phyloP scores from a whole-genome alignment of 2,888 invertebrate species.

The Villa cingulata region DNA sequence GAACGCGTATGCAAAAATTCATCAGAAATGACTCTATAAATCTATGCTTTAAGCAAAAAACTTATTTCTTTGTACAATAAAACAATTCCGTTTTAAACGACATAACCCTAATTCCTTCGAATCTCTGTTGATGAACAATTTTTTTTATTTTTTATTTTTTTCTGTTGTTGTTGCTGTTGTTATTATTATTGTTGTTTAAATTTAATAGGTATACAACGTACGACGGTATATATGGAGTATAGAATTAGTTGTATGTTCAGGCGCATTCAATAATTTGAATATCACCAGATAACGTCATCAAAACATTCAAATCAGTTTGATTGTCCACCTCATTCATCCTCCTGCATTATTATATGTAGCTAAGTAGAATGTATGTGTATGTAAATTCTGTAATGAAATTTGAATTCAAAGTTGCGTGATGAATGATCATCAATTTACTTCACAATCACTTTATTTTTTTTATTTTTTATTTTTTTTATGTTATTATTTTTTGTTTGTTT shows the following conservation, averaged over 20 bases:
- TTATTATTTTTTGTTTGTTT: no score
- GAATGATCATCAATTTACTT: slow-evolving; percentile 12
- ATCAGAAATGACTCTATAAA: slow-evolving; percentile 12
- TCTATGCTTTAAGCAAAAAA: not conserved
- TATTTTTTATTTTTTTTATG: no score
- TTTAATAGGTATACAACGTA: no score
- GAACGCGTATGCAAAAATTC: slow-evolving; percentile 4
- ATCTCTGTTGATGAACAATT: no score
- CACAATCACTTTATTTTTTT: not conserved
- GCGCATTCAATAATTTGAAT: slow-evolving; percentile 11
- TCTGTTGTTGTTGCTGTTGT: no score
- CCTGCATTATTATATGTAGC: not conserved
- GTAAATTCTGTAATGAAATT: not conserved
- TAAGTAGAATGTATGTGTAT: no score
- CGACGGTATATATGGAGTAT: no score
- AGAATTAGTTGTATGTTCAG: not conserved
- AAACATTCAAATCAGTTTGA: slow-evolving; percentile 13
- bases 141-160: no score
- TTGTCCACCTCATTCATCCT: slow-evolving; percentile 1
- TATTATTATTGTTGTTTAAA: no score
- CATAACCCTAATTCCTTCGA: no score
- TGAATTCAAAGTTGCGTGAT: slow-evolving; percentile 10
- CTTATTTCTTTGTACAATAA: no score
- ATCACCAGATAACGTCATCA: slow-evolving; percentile 14
- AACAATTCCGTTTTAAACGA: no score